Evolutionary conservation across 1,140 invertebrate species (phyloP), one percentile per base, ranked within the genome.

Genomic region (Lepidostoma basale): DNA sequence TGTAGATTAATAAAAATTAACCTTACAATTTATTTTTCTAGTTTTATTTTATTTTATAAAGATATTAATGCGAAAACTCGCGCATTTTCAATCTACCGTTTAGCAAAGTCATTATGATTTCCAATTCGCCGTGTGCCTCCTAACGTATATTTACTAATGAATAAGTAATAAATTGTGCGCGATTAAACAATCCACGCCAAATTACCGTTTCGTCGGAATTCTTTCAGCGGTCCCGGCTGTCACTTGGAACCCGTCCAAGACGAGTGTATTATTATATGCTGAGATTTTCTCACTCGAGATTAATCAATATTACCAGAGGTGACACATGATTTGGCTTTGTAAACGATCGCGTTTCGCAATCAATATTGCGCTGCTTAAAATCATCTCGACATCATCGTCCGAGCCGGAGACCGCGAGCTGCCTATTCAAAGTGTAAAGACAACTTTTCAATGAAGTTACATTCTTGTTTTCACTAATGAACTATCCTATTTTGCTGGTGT

Each of bases 121-220:
- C n/a, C n/a, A n/a, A n/a, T n/a, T n/a, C n/a, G n/a, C n/a, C n/a
- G n/a, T n/a, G n/a, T n/a, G n/a, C n/a, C n/a, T n/a, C n/a, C n/a
- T n/a, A n/a, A n/a, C n/a, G n/a, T n/a, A n/a, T 59, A 23, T 59
- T n/a, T 9, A 18, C 30, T 59, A 59, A 59, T 59, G 33, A 59
- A 59, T 23, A 20, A 18, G 30, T 40, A 39, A 40, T 59, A 59
- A 59, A 59, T 59, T 59, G 54, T 12, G 28, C 22, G 20, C 54
- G 36, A 59, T 59, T 59, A 59, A 59, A 59, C 54, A 59, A 22
- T 59, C 36, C 36, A 22, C 54, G 54, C 54, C 30, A 40, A 39
- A 59, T 59, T 59, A 59, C 54, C n/a, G 30, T 23, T 59, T 59
- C 54, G 30, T 39, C 49, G 25, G 12, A 54, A 54, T 54, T 54